Conservation (phyloP, 2,797 vertebrate species). For the Podarcis siculus region DNA sequence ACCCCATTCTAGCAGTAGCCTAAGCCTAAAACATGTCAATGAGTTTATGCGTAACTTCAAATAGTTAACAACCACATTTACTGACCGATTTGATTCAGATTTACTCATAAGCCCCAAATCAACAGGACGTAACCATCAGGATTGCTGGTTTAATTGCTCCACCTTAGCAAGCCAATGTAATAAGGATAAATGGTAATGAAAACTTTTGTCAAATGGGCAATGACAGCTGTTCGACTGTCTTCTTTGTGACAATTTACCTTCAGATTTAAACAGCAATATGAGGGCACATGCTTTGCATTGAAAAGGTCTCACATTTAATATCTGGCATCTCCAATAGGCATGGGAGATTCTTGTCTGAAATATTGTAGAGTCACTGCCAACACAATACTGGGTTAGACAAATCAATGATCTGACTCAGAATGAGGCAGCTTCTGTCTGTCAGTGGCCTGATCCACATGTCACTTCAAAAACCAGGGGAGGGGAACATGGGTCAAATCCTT, state of each 20-base stretch:
- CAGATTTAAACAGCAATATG: neutral
- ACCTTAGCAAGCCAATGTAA: neutral
- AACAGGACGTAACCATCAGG: neutral
- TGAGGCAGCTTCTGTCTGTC: neutral
- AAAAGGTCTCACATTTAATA: neutral
- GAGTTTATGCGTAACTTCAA: neutral
- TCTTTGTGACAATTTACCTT: neutral
- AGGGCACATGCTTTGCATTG: neutral
- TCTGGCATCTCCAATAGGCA: neutral
- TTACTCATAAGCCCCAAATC: neutral
- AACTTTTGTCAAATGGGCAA: neutral
- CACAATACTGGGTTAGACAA: neutral
- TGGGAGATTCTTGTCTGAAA: neutral
- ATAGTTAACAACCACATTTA: neutral
- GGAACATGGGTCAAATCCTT: no score
- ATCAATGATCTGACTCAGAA: neutral
- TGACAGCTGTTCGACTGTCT: neutral
- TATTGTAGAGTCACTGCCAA: neutral
- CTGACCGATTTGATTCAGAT: neutral
- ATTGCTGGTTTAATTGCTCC: neutral
- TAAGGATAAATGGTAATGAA: neutral
- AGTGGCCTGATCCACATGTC: no score
- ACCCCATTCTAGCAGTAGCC: neutral
- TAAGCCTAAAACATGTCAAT: neutral
- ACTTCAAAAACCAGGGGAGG: no score